These are phyloP conservation scores for Daubentonia madagascariensis DNA, from an alignment of 2,113 vertebrate genomes.

Conservation along the genomic window DNA sequence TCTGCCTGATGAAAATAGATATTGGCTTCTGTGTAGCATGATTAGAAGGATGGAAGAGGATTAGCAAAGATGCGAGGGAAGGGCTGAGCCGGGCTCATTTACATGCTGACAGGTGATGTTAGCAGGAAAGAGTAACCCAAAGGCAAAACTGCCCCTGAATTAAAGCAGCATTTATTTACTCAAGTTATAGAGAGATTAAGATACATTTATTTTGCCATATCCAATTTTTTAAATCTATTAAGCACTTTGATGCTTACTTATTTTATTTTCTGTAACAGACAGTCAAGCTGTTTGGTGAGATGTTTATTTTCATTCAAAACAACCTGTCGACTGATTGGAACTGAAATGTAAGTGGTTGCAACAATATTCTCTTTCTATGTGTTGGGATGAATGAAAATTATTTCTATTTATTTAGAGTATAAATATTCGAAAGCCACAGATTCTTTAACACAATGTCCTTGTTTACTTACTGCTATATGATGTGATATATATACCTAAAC, in stretches of 20 bases:
- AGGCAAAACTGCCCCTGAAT: conserved; percentile 86
- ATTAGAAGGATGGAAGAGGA: conserved; percentile 97
- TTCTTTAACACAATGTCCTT: not conserved
- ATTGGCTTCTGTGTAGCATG: conserved; percentile 95
- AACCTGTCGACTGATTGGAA: conserved; percentile 80
- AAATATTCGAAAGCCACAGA: not conserved
- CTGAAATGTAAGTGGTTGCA: conserved; percentile 73
- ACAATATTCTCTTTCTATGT: not conserved
- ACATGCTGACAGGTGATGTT: conserved; percentile 88
- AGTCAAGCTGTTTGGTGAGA: conserved; percentile 72
- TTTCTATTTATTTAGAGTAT: not conserved
- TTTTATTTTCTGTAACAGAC: conserved; percentile 79
- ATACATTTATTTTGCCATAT: conserved; percentile 85
- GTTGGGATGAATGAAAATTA: not conserved
- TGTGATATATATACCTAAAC: not conserved
- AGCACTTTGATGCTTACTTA: conserved; percentile 80
- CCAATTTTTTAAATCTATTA: conserved; percentile 84
- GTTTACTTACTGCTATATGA: not conserved
- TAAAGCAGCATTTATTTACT: conserved; percentile 88
- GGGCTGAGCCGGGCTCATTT: conserved; percentile 87
- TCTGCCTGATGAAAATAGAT: conserved; percentile 99
- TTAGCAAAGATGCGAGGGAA: conserved; percentile 89
- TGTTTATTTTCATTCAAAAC: conserved; percentile 83
- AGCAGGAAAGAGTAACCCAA: conserved; percentile 81
- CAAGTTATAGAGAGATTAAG: conserved; percentile 87